Percentiles rank a stretch among this genome's conserved stretches.
These are phyloP conservation scores for Rhadina sibilatrix DNA, from an alignment of 2,113 vertebrate genomes.

Conservation along the genomic window DNA sequence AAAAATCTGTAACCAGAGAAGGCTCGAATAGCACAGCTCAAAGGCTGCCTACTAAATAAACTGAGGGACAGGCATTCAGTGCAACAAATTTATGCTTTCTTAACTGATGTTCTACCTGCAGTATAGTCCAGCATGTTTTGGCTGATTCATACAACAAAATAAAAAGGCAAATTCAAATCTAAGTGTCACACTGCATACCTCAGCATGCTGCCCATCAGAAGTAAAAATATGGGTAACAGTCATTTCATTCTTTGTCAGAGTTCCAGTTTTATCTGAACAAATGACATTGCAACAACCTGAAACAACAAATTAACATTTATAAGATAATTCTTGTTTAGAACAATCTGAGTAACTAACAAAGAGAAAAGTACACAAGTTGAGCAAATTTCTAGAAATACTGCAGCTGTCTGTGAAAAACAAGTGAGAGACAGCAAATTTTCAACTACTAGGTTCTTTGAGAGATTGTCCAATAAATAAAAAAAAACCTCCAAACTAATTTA, in stretches of 20 bases:
- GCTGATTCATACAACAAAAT: not conserved
- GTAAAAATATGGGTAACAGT: conserved; percentile 94
- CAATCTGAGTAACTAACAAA: not conserved
- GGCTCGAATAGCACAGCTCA: not conserved
- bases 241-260: conserved; percentile 98
- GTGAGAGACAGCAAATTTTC: not conserved
- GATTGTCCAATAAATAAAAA: not conserved
- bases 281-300: conserved; percentile 98
- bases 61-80: not conserved
- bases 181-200: conserved; percentile 74
- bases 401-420: not conserved
- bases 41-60: not conserved
- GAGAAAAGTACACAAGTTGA: not conserved
- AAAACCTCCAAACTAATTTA: not conserved
- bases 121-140: not conserved
- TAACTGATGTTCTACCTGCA: not conserved
- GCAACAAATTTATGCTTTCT: not conserved
- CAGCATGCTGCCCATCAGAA: conserved; percentile 90
- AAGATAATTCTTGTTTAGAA: not conserved
- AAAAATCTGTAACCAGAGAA: not conserved
- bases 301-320: not conserved
- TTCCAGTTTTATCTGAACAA: conserved; percentile 98
- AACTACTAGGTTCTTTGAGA: not conserved
- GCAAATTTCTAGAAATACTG: not conserved
- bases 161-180: not conserved